Conservation (phyloP, 2,113 vertebrate species). For the Tragelaphus imberbis region DNA sequence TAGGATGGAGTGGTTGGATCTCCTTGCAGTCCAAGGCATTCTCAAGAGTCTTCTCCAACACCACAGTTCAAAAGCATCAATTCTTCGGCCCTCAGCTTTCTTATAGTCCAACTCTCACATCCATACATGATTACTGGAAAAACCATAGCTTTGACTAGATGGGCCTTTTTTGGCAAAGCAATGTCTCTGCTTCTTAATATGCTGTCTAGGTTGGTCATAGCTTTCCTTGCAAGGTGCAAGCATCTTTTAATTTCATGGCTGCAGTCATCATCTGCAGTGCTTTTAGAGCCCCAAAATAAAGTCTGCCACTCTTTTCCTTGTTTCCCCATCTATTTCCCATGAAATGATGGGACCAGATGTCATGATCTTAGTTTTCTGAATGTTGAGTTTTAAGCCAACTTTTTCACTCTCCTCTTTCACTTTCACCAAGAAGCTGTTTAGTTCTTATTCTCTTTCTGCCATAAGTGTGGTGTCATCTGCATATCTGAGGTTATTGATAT, state of each 20-base stretch:
- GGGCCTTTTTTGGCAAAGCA: not conserved
- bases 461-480: not conserved
- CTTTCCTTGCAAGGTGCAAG: not conserved
- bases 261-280: not conserved
- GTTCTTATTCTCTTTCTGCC: not conserved
- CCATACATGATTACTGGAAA: not conserved
- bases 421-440: not conserved
- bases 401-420: not conserved
- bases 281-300: not conserved
- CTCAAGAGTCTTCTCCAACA: not conserved
- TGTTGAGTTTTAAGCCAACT: not conserved
- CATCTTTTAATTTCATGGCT: not conserved
- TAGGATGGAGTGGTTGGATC: not conserved
- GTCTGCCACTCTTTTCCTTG: not conserved
- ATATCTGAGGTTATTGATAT: not conserved
- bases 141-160: not conserved
- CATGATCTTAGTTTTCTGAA: not conserved
- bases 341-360: not conserved
- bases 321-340: not conserved
- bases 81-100: fast-evolving
- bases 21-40: not conserved
- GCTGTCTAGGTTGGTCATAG: not conserved
- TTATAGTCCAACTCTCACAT: not conserved
- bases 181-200: not conserved
- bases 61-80: not conserved